Evolutionary conservation across 1,140 invertebrate species (phyloP).

Genomic region (Notospermus geniculatus): DNA sequence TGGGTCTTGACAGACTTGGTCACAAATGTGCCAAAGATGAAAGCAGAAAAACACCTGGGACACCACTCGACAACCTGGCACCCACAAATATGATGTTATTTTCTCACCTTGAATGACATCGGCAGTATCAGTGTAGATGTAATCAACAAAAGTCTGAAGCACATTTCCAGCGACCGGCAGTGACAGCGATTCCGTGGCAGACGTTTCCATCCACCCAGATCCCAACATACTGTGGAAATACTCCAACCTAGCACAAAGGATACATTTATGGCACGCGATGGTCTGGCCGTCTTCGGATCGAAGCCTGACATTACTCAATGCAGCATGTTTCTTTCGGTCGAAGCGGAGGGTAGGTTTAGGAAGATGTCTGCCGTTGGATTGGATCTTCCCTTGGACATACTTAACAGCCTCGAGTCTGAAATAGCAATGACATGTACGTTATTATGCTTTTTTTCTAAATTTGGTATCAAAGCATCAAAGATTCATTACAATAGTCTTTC

Average conservation of each 20-base stretch:
- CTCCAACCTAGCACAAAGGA: constrained; percentile 69
- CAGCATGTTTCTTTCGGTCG: constrained; percentile 49
- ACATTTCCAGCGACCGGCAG: constrained; percentile 59
- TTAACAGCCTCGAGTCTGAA: constrained; percentile 44
- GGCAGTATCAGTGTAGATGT: constrained; percentile 67
- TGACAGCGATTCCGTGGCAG: constrained; percentile 34
- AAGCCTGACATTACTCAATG: constrained; percentile 62
- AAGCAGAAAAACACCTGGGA: constrained; percentile 1
- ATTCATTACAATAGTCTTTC: no score
- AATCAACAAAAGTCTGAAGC: constrained; percentile 65
- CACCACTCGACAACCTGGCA: no score
- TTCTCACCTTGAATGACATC: constrained; percentile 38
- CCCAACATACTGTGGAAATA: constrained; percentile 76
- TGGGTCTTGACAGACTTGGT: no score
- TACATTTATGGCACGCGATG: constrained; percentile 71
- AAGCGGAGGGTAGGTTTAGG: constrained; percentile 29
- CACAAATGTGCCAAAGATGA: no score
- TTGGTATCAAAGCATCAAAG: no score
- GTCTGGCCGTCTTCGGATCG: constrained; percentile 58
- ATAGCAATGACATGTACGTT: constrained; percentile 19
- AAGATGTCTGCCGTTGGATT: constrained; percentile 29
- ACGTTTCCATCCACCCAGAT: constrained; percentile 54
- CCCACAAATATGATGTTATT: not conserved
- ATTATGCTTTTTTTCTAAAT: not conserved
- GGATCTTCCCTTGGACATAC: constrained; percentile 34